Evolutionary conservation across 2,113 vertebrate species (phyloP).

Genomic region (Rutilus rutilus): DNA sequence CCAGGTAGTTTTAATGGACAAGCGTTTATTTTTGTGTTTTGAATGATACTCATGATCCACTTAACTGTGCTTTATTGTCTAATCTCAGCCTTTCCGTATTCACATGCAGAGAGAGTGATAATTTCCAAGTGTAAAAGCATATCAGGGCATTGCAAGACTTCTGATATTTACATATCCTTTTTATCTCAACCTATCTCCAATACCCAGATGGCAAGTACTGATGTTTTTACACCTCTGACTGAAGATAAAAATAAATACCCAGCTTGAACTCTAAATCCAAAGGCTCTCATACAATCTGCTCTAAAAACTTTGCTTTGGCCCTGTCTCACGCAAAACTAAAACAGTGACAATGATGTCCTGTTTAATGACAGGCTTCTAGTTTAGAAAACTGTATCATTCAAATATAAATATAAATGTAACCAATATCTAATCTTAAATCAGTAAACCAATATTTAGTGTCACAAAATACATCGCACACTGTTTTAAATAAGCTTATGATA

Average conservation of each 20-base stretch:
- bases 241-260: conserved; percentile 6
- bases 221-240: conserved; percentile 5
- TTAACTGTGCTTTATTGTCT: conserved; percentile 14
- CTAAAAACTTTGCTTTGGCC: not conserved
- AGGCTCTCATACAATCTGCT: conserved; percentile 6
- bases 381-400: not conserved
- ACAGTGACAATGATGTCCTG: not conserved
- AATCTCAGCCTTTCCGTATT: conserved; percentile 26
- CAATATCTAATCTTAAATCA: not conserved
- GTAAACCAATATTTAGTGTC: not conserved
- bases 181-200: not conserved
- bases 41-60: not conserved
- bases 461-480: not conserved
- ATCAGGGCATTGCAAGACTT: not conserved
- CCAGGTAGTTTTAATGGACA: conserved; percentile 6
- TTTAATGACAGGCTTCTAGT: not conserved
- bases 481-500: not conserved
- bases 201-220: conserved; percentile 18
- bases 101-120: not conserved
- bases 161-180: not conserved
- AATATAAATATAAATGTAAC: not conserved
- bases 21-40: not conserved
- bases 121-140: not conserved
- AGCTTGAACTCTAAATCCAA: conserved; percentile 27
- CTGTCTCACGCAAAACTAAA: not conserved